Percentiles rank a stretch among this genome's conserved stretches.
Conservation (phyloP, 1,140 invertebrate species). For the Alviniconcha marisindica region DNA sequence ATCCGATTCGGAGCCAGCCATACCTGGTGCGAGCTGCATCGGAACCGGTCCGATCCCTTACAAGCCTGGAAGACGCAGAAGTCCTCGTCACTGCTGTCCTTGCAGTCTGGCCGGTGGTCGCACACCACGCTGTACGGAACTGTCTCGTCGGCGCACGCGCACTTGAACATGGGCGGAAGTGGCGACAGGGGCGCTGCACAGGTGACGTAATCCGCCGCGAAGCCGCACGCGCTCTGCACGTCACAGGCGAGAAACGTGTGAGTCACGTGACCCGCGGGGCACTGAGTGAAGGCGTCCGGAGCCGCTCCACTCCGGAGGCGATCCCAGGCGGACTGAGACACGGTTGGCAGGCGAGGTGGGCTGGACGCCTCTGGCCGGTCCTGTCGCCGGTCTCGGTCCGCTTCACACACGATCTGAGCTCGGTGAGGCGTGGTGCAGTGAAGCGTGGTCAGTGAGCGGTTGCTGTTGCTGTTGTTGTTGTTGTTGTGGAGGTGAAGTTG, state of each 20-base stretch:
- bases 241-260: conserved; percentile 28
- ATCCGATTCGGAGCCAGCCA: not conserved
- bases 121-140: conserved; percentile 24
- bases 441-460: not conserved
- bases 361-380: not conserved
- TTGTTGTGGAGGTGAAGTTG: not conserved
- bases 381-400: not conserved
- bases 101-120: conserved; percentile 11
- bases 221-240: conserved; percentile 28
- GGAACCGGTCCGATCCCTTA: not conserved
- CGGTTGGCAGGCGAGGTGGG: not conserved
- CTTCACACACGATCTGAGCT: conserved; percentile 16
- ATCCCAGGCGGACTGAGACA: not conserved
- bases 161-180: conserved; percentile 22
- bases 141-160: conserved; percentile 2
- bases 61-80: conserved; percentile 14
- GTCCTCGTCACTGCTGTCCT: conserved; percentile 30
- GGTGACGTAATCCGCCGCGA: not conserved
- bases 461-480: not conserved
- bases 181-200: not conserved
- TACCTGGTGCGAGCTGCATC: not conserved
- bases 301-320: not conserved
- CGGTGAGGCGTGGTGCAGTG: not conserved
- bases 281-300: not conserved
- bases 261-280: conserved; percentile 27